These are phyloP conservation scores for Panurus biarmicus DNA, from an alignment of 2,113 vertebrate genomes.

Conservation along the genomic window DNA sequence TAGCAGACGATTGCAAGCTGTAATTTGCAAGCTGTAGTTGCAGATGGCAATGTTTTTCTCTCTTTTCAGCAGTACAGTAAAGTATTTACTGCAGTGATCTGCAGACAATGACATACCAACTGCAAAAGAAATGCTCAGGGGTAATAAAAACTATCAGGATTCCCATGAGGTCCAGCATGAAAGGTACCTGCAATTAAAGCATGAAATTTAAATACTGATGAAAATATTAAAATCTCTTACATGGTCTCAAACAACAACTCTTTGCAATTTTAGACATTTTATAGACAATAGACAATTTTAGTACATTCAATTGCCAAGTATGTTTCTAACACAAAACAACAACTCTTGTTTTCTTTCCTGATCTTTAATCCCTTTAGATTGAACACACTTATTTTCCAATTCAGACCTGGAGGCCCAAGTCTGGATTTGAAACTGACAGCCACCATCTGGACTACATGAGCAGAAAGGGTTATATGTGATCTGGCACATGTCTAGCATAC, in stretches of 20 bases:
- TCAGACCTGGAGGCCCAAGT: constrained; percentile 35
- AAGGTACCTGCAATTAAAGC: constrained; percentile 2
- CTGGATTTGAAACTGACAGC: constrained; percentile 37
- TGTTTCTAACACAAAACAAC: not conserved
- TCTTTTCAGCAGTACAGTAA: constrained; percentile 65
- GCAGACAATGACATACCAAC: constrained; percentile 68
- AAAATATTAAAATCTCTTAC: not conserved
- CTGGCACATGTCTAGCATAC: not conserved
- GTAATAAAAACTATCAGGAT: constrained; percentile 34
- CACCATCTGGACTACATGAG: constrained; percentile 45
- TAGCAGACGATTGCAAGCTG: constrained; percentile 78
- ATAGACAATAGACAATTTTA: not conserved
- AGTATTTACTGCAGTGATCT: constrained; percentile 71
- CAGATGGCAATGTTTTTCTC: constrained; percentile 80
- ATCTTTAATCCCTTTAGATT: constrained; percentile 33
- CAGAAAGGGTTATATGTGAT: constrained; percentile 10
- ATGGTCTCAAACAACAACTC: not conserved
- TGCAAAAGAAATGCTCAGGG: constrained; percentile 51
- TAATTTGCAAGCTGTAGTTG: constrained; percentile 81
- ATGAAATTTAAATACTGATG: not conserved
- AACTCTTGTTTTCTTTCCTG: constrained; percentile 18
- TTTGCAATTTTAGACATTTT: too few species aligned
- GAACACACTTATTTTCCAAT: constrained; percentile 34
- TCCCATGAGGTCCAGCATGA: not conserved
- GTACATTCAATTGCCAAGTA: not conserved